These are phyloP conservation scores for Catharus bicknelli DNA, from an alignment of 2,113 vertebrate species.

Conservation along the genomic window DNA sequence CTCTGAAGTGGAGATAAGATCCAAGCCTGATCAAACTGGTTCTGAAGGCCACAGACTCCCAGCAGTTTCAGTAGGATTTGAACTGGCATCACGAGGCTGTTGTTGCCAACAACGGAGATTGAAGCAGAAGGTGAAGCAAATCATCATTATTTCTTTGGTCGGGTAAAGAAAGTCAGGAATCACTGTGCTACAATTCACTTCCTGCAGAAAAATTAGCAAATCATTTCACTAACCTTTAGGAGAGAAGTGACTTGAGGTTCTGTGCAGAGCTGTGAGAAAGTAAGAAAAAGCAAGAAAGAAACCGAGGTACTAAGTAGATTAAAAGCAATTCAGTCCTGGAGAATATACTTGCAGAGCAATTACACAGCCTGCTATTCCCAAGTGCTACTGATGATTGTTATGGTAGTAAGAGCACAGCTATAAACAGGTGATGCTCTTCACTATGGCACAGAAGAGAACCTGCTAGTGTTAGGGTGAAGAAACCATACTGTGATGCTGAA, in stretches of 20 bases:
- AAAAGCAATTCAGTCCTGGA: neutral
- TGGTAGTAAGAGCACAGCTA: neutral
- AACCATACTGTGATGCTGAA: neutral
- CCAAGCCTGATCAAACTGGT: neutral
- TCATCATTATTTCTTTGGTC: neutral
- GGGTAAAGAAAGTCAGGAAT: neutral
- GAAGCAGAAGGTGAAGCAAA: neutral
- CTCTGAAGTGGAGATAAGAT: neutral
- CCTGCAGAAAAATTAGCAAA: neutral
- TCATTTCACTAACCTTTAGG: neutral
- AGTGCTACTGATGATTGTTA: neutral
- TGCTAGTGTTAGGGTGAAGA: neutral
- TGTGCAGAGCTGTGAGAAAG: neutral
- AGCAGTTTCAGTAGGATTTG: neutral
- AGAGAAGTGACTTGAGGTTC: neutral
- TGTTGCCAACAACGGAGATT: neutral
- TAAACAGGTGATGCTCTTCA: neutral
- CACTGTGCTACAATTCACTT: neutral
- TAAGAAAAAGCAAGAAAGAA: neutral
- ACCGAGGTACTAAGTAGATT: neutral
- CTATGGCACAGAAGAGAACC: neutral
- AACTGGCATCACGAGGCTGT: accelerated
- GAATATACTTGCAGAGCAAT: neutral
- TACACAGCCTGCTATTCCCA: neutral
- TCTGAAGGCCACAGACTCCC: neutral